phyloP scores from a whole-genome alignment of 2,113 vertebrate species.

The Pan troglodytes region NHGRI_mPanTro3-v2.1_pri NC_072404.2:58708001-58708500 shows the following conservation, averaged over 20 bases:
- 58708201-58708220: background rate
- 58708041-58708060: background rate
- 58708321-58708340: rapidly evolving
- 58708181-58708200: background rate
- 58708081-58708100: no score
- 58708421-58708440: background rate
- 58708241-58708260: no score
- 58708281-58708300: background rate
- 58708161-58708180: background rate
- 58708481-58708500: background rate
- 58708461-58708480: background rate
- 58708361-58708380: background rate
- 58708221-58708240: no score
- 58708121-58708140: background rate
- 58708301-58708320: rapidly evolving
- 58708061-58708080: background rate
- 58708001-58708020: rapidly evolving
- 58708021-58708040: background rate
- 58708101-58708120: rapidly evolving
- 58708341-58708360: background rate
- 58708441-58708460: background rate
- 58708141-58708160: background rate
- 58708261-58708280: background rate
- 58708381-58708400: background rate
- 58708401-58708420: background rate